These are phyloP conservation scores for Belgica antarctica DNA, from an alignment of 2,888 invertebrate species.

Conservation along the genomic window DNA sequence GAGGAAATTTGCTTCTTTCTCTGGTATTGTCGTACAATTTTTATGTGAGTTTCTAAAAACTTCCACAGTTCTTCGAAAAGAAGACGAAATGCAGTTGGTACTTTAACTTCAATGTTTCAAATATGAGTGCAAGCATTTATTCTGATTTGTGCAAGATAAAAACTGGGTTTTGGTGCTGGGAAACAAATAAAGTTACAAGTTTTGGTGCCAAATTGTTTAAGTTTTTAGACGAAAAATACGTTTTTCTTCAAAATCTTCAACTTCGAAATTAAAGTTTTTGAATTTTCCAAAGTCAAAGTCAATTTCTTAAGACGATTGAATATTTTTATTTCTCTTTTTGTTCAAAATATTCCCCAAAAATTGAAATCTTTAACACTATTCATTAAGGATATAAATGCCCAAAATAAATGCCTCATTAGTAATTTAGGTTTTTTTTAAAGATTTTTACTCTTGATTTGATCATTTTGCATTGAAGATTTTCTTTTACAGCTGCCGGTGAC, in stretches of 20 bases:
- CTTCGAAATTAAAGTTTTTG: too few relatives aligned
- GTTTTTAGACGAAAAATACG: conserved; percentile 15
- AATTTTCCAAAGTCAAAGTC: background rate
- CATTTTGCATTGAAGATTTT: background rate
- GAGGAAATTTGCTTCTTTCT: background rate
- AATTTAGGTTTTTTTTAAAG: conserved; percentile 26
- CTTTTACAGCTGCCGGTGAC: background rate
- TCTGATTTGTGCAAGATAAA: background rate
- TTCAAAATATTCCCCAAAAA: conserved; percentile 44
- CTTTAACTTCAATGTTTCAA: conserved; percentile 30
- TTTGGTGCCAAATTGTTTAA: conserved; percentile 35
- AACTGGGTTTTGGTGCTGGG: background rate
- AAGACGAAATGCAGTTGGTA: background rate
- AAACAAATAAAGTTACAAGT: conserved; percentile 4
- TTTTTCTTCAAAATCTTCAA: conserved; percentile 41
- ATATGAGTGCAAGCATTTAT: conserved; percentile 30
- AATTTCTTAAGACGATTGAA: background rate
- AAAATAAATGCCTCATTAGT: conserved; percentile 44
- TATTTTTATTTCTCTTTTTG: conserved; percentile 22
- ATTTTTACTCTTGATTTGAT: background rate
- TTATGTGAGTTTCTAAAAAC: background rate
- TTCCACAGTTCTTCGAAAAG: conserved; percentile 5
- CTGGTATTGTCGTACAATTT: conserved; percentile 14
- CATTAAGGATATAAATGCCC: conserved; percentile 16
- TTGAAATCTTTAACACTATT: conserved; percentile 37